These are phyloP conservation scores for Phaethornis superciliosus DNA, from an alignment of 2,113 vertebrate genomes.

Conservation along the genomic window DNA sequence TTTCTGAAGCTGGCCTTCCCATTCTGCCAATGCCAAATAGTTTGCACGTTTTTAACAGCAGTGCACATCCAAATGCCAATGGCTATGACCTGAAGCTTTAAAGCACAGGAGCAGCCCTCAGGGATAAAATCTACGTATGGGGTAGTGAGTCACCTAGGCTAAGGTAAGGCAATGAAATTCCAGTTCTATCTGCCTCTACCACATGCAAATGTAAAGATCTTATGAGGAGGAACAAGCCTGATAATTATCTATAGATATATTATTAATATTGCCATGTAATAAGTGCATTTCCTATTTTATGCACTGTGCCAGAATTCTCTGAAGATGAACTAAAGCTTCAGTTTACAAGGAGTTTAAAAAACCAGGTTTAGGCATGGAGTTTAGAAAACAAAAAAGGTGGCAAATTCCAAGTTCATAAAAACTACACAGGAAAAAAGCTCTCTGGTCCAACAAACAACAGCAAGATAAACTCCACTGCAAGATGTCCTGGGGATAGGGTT, in stretches of 20 bases:
- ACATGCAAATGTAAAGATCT: neutral
- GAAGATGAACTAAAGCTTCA: neutral
- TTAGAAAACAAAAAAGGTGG: neutral
- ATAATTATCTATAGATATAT: neutral
- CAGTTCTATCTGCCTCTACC: rapidly evolving
- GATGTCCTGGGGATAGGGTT: neutral
- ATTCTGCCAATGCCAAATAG: neutral
- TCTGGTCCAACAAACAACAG: neutral
- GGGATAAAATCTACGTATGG: neutral
- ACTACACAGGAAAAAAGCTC: neutral
- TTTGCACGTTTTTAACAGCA: neutral
- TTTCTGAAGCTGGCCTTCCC: neutral
- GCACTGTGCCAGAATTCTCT: neutral
- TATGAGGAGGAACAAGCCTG: neutral
- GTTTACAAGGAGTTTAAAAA: neutral
- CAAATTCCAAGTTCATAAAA: neutral
- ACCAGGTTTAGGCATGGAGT: neutral
- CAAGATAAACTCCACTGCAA: neutral
- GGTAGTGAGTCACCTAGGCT: neutral
- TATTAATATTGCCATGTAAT: neutral
- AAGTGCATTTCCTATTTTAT: neutral
- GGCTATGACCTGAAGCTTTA: neutral
- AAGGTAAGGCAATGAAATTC: neutral
- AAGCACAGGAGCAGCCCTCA: neutral
- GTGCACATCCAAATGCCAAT: neutral